These are phyloP conservation scores for Embiotoca jacksoni DNA, from an alignment of 2,113 vertebrate genomes.

Conservation along the genomic window DNA sequence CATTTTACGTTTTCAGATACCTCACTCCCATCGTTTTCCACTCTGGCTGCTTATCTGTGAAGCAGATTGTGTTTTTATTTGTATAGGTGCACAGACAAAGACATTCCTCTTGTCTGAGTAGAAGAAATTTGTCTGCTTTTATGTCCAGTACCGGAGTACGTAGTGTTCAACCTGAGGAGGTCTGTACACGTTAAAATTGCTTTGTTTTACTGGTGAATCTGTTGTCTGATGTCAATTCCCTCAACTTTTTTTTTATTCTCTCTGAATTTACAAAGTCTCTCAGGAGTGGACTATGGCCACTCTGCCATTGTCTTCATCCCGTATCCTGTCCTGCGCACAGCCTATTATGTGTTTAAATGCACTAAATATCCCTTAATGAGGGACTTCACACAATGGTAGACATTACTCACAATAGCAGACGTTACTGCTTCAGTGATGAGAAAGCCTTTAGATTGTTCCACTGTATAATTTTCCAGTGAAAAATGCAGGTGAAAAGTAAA, in stretches of 20 bases:
- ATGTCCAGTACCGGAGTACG: not conserved
- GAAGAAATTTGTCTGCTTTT: slow-evolving; percentile 3
- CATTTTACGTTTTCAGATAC: slow-evolving; percentile 28
- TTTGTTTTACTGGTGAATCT: not conserved
- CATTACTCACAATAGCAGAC: slow-evolving; percentile 66
- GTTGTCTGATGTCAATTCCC: not conserved
- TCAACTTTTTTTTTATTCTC: not conserved
- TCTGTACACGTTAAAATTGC: not conserved
- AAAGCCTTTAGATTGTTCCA: slow-evolving; percentile 8
- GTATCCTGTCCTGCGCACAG: slow-evolving; percentile 1
- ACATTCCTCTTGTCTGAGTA: slow-evolving; percentile 25
- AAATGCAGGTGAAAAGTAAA: slow-evolving; percentile 20
- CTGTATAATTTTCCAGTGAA: slow-evolving; percentile 38
- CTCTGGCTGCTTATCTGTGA: slow-evolving; percentile 28
- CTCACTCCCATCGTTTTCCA: slow-evolving; percentile 31
- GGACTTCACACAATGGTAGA: slow-evolving; percentile 49
- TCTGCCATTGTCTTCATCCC: slow-evolving; percentile 13
- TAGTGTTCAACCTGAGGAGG: not conserved
- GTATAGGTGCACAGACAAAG: slow-evolving; percentile 9
- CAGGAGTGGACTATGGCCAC: slow-evolving; percentile 3
- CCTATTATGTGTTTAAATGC: slow-evolving; percentile 36
- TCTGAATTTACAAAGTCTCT: slow-evolving; percentile 4
- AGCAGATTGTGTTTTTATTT: slow-evolving; percentile 14
- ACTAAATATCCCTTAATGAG: slow-evolving; percentile 42
- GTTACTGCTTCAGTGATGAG: slow-evolving; percentile 34